A percentile compares a stretch with the other conserved stretches of the same genome.
These are phyloP conservation scores for Agelaius phoeniceus DNA, from an alignment of 2,113 vertebrate genomes.

Conservation along the genomic window DNA sequence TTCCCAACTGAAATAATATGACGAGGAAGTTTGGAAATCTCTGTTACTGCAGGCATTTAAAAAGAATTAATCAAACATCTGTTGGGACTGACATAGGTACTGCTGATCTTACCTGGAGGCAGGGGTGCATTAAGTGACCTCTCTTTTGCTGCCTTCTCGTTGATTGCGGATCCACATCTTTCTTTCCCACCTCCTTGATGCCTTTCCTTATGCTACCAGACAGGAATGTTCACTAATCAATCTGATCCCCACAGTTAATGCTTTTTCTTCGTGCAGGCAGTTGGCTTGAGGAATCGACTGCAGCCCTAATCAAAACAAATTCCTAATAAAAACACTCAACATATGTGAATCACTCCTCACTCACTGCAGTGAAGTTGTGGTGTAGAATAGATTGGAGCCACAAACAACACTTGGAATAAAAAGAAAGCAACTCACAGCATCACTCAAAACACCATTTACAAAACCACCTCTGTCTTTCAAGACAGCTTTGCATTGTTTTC, in stretches of 20 bases:
- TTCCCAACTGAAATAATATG: conserved; percentile 3
- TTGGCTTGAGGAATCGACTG: conserved; percentile 10
- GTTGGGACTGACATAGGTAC: neutral
- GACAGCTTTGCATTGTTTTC: neutral
- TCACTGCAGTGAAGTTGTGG: neutral
- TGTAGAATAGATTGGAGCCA: neutral
- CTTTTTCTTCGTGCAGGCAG: neutral
- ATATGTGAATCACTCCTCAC: neutral
- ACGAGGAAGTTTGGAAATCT: neutral
- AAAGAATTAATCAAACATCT: conserved; percentile 32
- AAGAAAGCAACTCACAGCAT: neutral
- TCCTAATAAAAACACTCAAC: conserved; percentile 7
- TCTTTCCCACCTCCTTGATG: neutral
- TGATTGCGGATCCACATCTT: neutral
- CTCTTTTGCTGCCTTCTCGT: neutral
- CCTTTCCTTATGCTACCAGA: neutral
- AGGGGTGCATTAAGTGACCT: neutral
- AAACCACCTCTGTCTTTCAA: neutral
- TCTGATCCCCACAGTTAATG: neutral
- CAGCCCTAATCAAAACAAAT: conserved; percentile 29
- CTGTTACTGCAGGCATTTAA: neutral
- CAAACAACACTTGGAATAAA: neutral
- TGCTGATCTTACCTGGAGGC: conserved; percentile 44
- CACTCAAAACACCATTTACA: neutral
- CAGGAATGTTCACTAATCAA: conserved; percentile 21